Percentiles rank a stretch among this genome's conserved stretches.
Conservation (phyloP, 2,888 invertebrate species). For the Harpagoxenus sublaevis region DNA sequence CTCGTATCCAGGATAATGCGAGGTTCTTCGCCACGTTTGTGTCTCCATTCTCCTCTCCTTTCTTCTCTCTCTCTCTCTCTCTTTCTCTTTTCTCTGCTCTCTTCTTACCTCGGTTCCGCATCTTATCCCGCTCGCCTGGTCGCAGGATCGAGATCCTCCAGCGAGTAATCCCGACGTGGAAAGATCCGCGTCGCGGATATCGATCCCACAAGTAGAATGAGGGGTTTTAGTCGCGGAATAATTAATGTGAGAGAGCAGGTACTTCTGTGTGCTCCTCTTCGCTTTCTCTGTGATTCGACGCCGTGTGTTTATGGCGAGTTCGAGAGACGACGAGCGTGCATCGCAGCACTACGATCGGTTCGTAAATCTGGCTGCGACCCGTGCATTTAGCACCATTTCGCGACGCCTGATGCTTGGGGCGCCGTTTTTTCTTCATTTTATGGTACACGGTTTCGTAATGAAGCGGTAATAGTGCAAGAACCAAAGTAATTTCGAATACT, state of each 20-base stretch:
- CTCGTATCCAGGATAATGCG: constrained; percentile 62
- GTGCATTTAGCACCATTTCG: constrained; percentile 31
- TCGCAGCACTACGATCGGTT: constrained; percentile 62
- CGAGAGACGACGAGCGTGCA: constrained; percentile 67
- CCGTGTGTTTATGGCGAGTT: constrained; percentile 73
- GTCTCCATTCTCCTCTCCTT: constrained; percentile 53
- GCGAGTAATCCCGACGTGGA: constrained; percentile 69
- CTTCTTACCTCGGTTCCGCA: constrained; percentile 16
- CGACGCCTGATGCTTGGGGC: background rate
- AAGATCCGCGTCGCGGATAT: constrained; percentile 75
- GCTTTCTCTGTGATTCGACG: constrained; percentile 75
- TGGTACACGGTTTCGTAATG: background rate
- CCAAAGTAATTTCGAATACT: background rate
- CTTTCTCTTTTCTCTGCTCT: constrained; percentile 46
- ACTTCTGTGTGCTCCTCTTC: constrained; percentile 75
- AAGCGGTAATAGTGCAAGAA: background rate
- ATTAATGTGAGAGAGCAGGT: constrained; percentile 79
- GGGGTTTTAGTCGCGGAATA: constrained; percentile 76
- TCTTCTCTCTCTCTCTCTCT: background rate
- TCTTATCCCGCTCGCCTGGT: constrained; percentile 34
- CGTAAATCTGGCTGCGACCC: constrained; percentile 59
- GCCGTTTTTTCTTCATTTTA: background rate
- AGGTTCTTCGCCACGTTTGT: constrained; percentile 50
- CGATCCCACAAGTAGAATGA: constrained; percentile 74
- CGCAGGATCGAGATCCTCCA: constrained; percentile 72